Evolutionary conservation across 2,797 vertebrate species (phyloP).

Genomic region (Apodemus agrarius): DNA sequence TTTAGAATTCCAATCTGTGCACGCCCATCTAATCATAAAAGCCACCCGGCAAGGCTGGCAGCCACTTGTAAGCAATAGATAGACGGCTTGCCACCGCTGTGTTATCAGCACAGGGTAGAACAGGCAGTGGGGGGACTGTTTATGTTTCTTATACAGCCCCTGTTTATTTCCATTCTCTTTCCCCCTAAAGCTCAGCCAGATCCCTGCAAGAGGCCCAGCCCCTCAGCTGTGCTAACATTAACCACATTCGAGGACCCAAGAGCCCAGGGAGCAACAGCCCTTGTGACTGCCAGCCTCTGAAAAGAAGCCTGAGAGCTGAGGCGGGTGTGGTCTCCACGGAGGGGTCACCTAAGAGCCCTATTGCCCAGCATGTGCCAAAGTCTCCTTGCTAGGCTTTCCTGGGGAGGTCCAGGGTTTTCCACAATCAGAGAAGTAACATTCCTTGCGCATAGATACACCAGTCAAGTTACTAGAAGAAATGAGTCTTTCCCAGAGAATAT

Average conservation of each 20-base stretch:
- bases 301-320: background rate
- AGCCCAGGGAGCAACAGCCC: background rate
- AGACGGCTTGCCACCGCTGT: background rate
- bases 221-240: conserved; percentile 71
- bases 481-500: background rate
- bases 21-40: background rate
- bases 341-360: background rate
- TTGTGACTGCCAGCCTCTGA: background rate
- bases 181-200: background rate
- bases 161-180: conserved; percentile 50
- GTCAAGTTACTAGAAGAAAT: background rate
- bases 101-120: background rate
- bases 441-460: background rate
- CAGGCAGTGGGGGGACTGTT: background rate
- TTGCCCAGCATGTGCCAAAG: background rate
- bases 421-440: background rate
- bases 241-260: background rate
- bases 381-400: background rate
- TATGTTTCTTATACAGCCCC: conserved; percentile 6
- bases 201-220: background rate
- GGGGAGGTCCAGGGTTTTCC: background rate
- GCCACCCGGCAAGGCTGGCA: background rate
- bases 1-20: background rate
- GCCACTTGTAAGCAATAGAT: background rate
- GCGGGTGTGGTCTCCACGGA: fast-evolving